phyloP scores from a whole-genome alignment of 2,888 invertebrate genomes.

The Watsonalla cultraria region DNA sequence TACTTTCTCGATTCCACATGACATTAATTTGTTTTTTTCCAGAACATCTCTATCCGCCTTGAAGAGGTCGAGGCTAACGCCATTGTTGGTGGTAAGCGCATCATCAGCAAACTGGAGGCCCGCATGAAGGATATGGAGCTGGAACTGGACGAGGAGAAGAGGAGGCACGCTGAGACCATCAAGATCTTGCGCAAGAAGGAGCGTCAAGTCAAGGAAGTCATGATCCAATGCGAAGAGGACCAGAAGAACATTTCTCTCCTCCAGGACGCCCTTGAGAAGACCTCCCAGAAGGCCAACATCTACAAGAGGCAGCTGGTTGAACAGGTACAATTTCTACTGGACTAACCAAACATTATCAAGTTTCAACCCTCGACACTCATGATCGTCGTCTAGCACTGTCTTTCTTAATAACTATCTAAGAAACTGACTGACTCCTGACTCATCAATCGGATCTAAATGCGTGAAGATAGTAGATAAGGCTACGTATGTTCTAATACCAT shows the following conservation, averaged over 20 bases:
- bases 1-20: neutral
- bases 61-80: conserved; percentile 98
- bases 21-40: neutral
- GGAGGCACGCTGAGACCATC: conserved; percentile 97
- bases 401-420: no score
- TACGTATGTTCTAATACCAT: neutral
- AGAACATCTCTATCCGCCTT: conserved; percentile 93
- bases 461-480: neutral
- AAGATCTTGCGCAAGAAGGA: conserved; percentile 99
- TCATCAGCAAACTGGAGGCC: conserved; percentile 98
- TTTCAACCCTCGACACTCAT: no score
- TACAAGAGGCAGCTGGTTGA: conserved; percentile 98
- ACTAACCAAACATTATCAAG: no score
- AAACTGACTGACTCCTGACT: no score
- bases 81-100: conserved; percentile 96
- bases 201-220: conserved; percentile 95
- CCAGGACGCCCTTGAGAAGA: conserved; percentile 93
- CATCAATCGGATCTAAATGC: neutral
- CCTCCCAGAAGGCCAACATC: conserved; percentile 91
- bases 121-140: conserved; percentile 96
- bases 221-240: conserved; percentile 97
- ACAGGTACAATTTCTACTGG: conserved; percentile 78
- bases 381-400: no score
- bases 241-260: conserved; percentile 96
- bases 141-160: conserved; percentile 97